phyloP scores from a whole-genome alignment of 2,888 invertebrate species.

The Timema podura region DNA sequence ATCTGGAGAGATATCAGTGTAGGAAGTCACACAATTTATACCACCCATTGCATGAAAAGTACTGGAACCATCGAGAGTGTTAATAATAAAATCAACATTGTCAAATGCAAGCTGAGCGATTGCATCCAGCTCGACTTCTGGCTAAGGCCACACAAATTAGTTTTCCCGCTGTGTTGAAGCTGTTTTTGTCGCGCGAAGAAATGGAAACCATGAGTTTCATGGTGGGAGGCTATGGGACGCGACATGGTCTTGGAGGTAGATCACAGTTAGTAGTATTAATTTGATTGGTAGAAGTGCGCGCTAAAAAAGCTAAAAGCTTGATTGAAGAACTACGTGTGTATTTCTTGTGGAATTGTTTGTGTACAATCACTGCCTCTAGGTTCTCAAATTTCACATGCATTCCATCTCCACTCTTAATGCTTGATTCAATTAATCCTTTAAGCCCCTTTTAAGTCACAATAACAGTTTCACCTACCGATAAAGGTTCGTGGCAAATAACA shows the following conservation, averaged over 20 bases:
- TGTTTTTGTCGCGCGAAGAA: no score
- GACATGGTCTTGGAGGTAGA: not conserved
- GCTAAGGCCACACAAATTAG: no score
- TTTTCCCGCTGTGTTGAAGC: no score
- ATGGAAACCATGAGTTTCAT: no score
- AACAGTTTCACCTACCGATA: not conserved
- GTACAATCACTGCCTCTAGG: not conserved
- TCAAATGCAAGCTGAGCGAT: no score
- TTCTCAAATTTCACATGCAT: not conserved
- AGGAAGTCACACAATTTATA: no score
- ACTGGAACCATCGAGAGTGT: no score
- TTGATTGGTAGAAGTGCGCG: not conserved
- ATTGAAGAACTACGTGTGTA: slow-evolving; percentile 1
- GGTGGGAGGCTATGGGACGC: no score
- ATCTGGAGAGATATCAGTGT: no score
- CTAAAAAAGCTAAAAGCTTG: not conserved
- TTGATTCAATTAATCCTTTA: slow-evolving; percentile 1
- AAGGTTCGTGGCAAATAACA: not conserved
- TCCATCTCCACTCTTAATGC: not conserved
- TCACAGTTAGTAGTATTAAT: not conserved
- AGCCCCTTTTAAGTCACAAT: not conserved
- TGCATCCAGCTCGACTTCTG: no score
- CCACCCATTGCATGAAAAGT: no score
- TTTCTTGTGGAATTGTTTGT: slow-evolving; percentile 1
- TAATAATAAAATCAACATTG: no score